phyloP scores from a whole-genome alignment of 2,113 vertebrate species.

The Dipodomys merriami region DNA sequence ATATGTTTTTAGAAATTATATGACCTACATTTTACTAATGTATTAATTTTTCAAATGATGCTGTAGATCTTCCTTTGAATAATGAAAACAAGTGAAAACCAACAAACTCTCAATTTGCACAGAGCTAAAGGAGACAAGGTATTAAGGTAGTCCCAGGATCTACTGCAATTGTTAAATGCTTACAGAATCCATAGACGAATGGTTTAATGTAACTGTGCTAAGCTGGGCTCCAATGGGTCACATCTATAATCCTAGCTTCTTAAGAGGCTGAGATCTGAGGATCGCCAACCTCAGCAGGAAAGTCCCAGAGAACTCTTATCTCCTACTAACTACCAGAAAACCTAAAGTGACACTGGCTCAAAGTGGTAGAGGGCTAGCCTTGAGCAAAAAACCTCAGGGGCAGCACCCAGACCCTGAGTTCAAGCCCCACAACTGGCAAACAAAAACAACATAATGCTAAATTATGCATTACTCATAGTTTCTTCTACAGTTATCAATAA shows the following conservation, averaged over 20 bases:
- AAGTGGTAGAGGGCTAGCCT: too few species aligned
- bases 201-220: conserved; percentile 36
- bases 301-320: too few species aligned
- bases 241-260: too few species aligned
- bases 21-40: conserved; percentile 23
- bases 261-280: too few species aligned
- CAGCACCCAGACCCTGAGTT: too few species aligned
- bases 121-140: conserved; percentile 26
- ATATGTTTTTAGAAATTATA: conserved; percentile 37
- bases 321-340: too few species aligned
- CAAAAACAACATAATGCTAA: too few species aligned
- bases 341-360: too few species aligned
- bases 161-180: conserved; percentile 43
- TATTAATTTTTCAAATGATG: conserved; percentile 29
- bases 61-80: background rate
- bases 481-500: conserved; percentile 1
- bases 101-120: background rate
- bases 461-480: conserved; percentile 17
- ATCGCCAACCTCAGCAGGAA: too few species aligned
- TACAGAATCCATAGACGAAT: conserved; percentile 41
- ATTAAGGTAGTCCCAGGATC: conserved; percentile 41
- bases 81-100: conserved; percentile 37
- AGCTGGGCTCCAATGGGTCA: background rate
- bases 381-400: too few species aligned
- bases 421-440: too few species aligned